phyloP scores from a whole-genome alignment of 2,797 vertebrate genomes.

The Nyctalus aviator region DNA sequence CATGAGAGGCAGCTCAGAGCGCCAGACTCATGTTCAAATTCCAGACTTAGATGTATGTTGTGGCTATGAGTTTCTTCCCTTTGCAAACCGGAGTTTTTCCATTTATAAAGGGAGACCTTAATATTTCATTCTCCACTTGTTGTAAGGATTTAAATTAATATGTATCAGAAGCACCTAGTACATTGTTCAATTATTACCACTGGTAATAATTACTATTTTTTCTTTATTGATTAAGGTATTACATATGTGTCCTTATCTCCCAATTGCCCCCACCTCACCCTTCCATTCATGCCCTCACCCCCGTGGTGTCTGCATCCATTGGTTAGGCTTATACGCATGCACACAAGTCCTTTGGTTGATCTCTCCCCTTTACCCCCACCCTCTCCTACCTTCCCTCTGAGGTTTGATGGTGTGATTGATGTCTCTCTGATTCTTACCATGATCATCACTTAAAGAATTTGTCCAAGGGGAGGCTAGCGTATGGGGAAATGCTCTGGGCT shows the following conservation, averaged over 20 bases:
- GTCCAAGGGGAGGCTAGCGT: not conserved
- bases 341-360: too few species aligned
- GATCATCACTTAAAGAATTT: slow-evolving; percentile 11
- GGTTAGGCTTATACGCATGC: too few species aligned
- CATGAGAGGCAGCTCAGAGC: not conserved
- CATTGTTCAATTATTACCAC: too few species aligned
- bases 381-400: too few species aligned
- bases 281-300: too few species aligned
- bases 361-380: too few species aligned
- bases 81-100: slow-evolving; percentile 20
- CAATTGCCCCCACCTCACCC: too few species aligned
- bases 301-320: too few species aligned
- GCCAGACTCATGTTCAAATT: not conserved
- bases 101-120: not conserved
- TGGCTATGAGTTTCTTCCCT: not conserved
- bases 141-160: slow-evolving; percentile 32
- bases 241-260: too few species aligned
- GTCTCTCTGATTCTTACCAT: not conserved
- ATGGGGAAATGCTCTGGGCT: not conserved
- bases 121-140: not conserved
- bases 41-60: not conserved
- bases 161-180: not conserved
- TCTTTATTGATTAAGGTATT: too few species aligned
- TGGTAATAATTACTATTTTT: not conserved
- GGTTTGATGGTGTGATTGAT: too few species aligned